Base-by-base conservation (phyloP, 2,888 invertebrate genomes). In the Galerucella pusilla region DNA sequence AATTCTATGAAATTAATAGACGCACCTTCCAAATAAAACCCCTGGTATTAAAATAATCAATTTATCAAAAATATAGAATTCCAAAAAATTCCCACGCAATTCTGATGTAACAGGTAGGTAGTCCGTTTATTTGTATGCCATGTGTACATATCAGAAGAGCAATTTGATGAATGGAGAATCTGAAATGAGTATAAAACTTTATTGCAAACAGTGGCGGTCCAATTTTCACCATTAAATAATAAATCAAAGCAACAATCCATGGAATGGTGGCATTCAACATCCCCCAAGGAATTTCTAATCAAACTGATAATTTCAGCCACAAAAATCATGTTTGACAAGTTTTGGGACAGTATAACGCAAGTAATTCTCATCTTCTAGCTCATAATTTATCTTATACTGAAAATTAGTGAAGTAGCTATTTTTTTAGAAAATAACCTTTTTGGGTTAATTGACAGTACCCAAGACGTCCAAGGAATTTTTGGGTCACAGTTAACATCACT, bases 61-160 rank as follows among this genome's bases (percentile, higher is more conserved):
- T 65, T 65, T 65, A 46, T 65, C 64, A 46, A 46, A 65, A 42
- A 20, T 49, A 20, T 65, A 5, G 9, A 42, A 45, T 63, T 16
- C 12, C 2, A n/a, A 63, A 65, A 42, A 45, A n/a, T 65, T 65
- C 64, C 64, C 46, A 65, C 64, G 46, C 46, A 65, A 65, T 65
- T 65, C 46, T 7, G n/a, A 35, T 35, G 10, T n/a, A 65, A 16
- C 64, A 46, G 46, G 64, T 65, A 65, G 64, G 46, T 46, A 65
- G 64, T 65, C 64, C 16, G n/a, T 46, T 20, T 65, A 46, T 65
- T 57, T 65, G 11, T 65, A 20, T 65, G 45, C 45, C 46, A 11
- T 46, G 20, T 46, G 64, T 46, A 65, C 64, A 46, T 20, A 65
- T 46, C 20, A 65, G 64, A 20, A 57, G 11, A 65, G 46, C 46